Percentiles rank a stretch among this genome's conserved stretches.
Conservation (phyloP, 2,888 invertebrate genomes). For the Erebia ligea region DNA sequence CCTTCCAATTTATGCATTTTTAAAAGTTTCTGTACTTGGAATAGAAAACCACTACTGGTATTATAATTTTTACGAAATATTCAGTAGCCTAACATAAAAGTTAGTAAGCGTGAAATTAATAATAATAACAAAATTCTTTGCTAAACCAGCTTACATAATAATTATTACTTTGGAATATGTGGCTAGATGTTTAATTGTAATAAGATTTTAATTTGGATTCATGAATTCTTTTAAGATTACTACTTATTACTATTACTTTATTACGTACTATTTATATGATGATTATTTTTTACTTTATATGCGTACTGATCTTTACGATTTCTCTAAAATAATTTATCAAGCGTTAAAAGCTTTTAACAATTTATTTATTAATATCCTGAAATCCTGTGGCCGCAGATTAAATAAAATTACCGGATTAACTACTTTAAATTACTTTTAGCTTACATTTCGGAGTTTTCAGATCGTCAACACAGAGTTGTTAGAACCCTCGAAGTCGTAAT, state of each 20-base stretch:
- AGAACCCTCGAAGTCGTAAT: conserved; percentile 3
- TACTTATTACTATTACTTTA: too few species aligned
- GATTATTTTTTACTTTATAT: too few species aligned
- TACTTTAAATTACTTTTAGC: neutral
- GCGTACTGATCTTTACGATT: too few species aligned
- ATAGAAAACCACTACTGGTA: too few species aligned
- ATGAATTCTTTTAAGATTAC: too few species aligned
- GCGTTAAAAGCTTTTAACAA: too few species aligned
- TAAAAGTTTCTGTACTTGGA: neutral
- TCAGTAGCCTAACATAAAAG: conserved; percentile 12
- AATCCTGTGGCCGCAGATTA: too few species aligned
- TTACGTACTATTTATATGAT: too few species aligned
- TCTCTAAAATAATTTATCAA: too few species aligned
- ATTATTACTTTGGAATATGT: neutral
- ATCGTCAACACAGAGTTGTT: neutral
- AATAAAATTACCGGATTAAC: neutral
- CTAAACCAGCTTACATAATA: neutral
- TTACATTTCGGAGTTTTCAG: neutral
- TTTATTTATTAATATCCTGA: too few species aligned
- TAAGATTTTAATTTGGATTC: neutral
- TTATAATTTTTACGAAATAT: neutral
- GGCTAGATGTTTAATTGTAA: too few species aligned
- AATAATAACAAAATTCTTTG: neutral
- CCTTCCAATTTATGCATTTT: neutral
- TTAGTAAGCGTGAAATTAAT: conserved; percentile 26